Conservation (phyloP, 2,888 invertebrate genomes). For the Melolontha melolontha region DNA sequence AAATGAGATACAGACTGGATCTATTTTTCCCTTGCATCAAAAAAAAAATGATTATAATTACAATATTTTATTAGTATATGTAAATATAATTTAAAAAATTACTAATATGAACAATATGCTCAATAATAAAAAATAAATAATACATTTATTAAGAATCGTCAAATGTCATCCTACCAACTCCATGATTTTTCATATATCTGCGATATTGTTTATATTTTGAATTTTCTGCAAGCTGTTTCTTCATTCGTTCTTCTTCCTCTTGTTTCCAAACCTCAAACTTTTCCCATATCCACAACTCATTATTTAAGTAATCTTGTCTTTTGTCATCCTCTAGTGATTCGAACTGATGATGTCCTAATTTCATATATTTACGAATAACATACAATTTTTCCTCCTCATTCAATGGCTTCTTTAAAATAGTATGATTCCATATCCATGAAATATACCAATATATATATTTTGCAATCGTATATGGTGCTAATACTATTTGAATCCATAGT, state of each 20-base stretch:
- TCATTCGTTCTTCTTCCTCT: constrained; percentile 86
- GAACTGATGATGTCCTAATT: constrained; percentile 78
- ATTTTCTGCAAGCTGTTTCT: constrained; percentile 86
- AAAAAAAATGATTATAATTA: too few relatives aligned
- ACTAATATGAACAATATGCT: constrained; percentile 40
- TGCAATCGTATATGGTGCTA: constrained; percentile 81
- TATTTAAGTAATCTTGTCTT: constrained; percentile 77
- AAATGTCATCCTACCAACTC: constrained; percentile 91
- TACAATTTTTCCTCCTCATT: constrained; percentile 87
- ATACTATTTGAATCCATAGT: constrained; percentile 85
- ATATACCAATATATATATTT: constrained; percentile 80
- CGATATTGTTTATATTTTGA: constrained; percentile 90
- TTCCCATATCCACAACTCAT: constrained; percentile 85
- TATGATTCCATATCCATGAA: constrained; percentile 86
- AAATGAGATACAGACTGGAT: too few relatives aligned
- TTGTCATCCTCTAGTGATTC: constrained; percentile 80
- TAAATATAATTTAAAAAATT: constrained; percentile 14
- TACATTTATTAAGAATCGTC: constrained; percentile 75
- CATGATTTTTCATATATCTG: constrained; percentile 91
- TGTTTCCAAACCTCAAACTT: constrained; percentile 85
- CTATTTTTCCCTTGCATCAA: too few relatives aligned
- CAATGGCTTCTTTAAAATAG: constrained; percentile 79
- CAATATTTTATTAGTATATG: background rate
- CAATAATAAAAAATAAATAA: constrained; percentile 34
- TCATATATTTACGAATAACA: constrained; percentile 83